Evolutionary conservation across 2,888 invertebrate species (phyloP), one percentile per base, ranked within the genome.

Genomic region (Eilema griseolum): DNA sequence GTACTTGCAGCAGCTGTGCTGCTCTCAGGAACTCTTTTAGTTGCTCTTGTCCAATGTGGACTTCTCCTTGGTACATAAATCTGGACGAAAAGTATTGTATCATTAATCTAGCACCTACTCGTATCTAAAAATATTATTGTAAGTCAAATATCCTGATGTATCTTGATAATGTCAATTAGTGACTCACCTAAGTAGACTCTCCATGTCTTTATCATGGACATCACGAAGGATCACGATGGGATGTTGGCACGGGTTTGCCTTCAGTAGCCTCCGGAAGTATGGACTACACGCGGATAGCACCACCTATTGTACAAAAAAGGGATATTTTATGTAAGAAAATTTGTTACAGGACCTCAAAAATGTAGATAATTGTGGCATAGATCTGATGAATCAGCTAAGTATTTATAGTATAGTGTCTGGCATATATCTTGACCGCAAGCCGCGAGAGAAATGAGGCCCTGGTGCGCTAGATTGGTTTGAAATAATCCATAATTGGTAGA

Each of bases 251-350:
- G 98, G 98, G 92, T 98, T 98, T 70, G 98, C 98, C 94, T 98
- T 98, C 87, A 98, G 96, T 85, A 98, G 96, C 89, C 97, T 96
- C 86, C 98, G 96, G 95, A 98, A 98, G 94, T 98, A 98, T 62
- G 98, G 98, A 93, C 98, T 98, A 96, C 98, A 98, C 77, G 98
- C 98, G 80, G 98, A 98, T 79, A 99, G 96, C 84, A 99, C 98
- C 85, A 95, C 95, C 95, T 95, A 70, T 23, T 67, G 46, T 63
- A n/a, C 26, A 67, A 75, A 3, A 61, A 37, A 66, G 7, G 16
- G 5, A 7, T 46, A 20, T 46, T 52, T 16, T 41, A 41, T 41
- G 41, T 8, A 41, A 41, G 16, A 41, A 3, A 41, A 41, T 41
- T 16, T 16, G 3, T 41, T 4, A 16, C 41, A 41, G 41, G 41